Base-by-base conservation (phyloP, 2,797 vertebrate genomes). In the Nyctalus aviator region DNA sequence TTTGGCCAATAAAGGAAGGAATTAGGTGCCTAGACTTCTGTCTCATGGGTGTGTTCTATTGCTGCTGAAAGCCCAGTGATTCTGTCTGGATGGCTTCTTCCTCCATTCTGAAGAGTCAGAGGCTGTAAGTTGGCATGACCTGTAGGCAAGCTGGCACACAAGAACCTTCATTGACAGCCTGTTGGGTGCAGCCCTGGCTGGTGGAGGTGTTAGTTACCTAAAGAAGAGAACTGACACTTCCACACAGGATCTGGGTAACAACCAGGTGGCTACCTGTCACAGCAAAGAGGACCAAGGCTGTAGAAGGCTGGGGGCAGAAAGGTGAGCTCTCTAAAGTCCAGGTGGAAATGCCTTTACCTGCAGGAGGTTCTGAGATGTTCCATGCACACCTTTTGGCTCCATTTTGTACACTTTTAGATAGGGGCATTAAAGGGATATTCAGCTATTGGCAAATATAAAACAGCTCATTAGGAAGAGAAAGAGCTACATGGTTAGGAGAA, bases 111-210 rank as follows among this genome's bases (percentile, higher is more conserved):
- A 44, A 68, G 0, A 8, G 1, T 30, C 20, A 25, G 30, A 14
- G 4, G 8, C 27, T 25, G 1, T 11, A 5, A 15, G 12, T 13
- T 13, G 9, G 35, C 6, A 3, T 18, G 13, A 12, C 4, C 18
- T 50, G n/a, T 72, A 37, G 17, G 0, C 0, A 1, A 35, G 44
- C n/a, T 10, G 59, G 30, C 18, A 18, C 0, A 0, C 0, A 9
- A 59, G 10, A 15, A 5, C 5, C 5, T 0, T 30, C n/a, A 0
- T 0, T 4, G 13, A 30, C 2, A 55, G 18, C 21, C 3, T 4
- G 23, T 12, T 20, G 64, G 21, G 21, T 12, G 71, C 27, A 17
- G 20, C 4, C 0, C 1, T 37, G 25, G 14, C 32, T 30, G 14
- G 7, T 2, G 11, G 64, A 30, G 14, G 13, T 1, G 2, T 21